These are phyloP conservation scores for Sesamia inferens DNA, from an alignment of 2,888 invertebrate species.

Conservation along the genomic window DNA sequence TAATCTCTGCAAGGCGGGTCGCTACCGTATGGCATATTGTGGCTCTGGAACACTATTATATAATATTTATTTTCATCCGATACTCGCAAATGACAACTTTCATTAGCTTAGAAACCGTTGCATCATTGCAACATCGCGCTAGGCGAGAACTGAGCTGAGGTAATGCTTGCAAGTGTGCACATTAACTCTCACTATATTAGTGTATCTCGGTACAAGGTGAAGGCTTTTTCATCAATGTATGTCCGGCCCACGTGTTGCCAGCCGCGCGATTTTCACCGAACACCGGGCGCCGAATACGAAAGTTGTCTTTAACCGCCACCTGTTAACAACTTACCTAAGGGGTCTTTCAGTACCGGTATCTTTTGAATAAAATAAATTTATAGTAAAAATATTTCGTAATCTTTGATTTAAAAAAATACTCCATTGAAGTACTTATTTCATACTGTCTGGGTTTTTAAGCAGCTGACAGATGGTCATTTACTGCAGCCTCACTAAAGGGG, in stretches of 20 bases:
- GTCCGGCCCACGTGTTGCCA: neutral
- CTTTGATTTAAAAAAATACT: slow-evolving; percentile 1
- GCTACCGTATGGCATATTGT: neutral
- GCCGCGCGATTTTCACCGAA: neutral
- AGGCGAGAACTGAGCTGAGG: neutral
- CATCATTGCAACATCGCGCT: neutral
- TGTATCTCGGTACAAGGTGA: neutral
- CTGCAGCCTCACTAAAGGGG: neutral
- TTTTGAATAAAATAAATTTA: slow-evolving; percentile 8
- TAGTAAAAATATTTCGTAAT: neutral
- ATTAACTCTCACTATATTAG: neutral
- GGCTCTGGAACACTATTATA: too few relatives aligned
- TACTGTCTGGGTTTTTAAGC: slow-evolving; percentile 2
- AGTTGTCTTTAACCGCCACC: slow-evolving; percentile 4
- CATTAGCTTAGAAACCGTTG: neutral
- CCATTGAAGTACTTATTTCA: slow-evolving; percentile 10
- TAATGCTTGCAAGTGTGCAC: slow-evolving; percentile 10
- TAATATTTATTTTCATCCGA: too few relatives aligned
- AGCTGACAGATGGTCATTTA: slow-evolving; percentile 7
- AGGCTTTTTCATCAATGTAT: neutral
- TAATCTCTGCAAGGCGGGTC: neutral
- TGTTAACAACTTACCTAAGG: slow-evolving; percentile 15
- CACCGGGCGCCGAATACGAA: neutral
- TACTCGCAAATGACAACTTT: slow-evolving; percentile 5
- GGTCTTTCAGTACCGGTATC: slow-evolving; percentile 10